A percentile compares a stretch with the other conserved stretches of the same genome.
These are phyloP conservation scores for Sprattus sprattus DNA, from an alignment of 2,113 vertebrate species.

Conservation along the genomic window DNA sequence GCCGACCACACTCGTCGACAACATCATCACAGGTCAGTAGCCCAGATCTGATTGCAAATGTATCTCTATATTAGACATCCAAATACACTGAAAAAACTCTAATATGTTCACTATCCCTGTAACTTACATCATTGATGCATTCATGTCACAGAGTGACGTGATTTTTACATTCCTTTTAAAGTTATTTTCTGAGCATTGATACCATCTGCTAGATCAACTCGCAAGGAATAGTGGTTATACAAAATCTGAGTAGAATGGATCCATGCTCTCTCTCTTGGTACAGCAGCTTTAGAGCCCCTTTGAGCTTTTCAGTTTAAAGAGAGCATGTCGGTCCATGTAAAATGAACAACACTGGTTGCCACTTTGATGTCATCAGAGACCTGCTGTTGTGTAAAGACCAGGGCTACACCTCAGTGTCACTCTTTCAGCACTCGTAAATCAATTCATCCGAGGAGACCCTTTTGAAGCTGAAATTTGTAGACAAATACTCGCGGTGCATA, in stretches of 20 bases:
- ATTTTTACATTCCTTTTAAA: no score
- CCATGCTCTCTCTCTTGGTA: background rate
- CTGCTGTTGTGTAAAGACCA: background rate
- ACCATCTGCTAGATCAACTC: background rate
- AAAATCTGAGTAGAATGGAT: background rate
- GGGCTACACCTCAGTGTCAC: background rate
- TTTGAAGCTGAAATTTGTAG: background rate
- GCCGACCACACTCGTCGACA: slow-evolving; percentile 91
- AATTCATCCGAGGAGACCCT: background rate
- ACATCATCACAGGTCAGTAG: slow-evolving; percentile 84
- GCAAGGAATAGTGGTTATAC: background rate
- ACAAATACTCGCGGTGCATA: background rate
- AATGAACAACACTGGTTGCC: background rate
- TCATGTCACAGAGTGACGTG: no score
- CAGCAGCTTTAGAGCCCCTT: background rate
- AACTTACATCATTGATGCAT: no score
- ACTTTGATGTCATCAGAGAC: background rate
- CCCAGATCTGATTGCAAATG: background rate
- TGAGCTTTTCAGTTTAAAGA: background rate
- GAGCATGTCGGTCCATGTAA: background rate
- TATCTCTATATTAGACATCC: background rate
- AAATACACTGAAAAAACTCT: no score
- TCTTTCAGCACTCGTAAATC: background rate
- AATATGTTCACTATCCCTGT: background rate
- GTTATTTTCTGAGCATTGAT: background rate